Evolutionary conservation across 2,797 vertebrate species (phyloP).

Genomic region (Atherinosoma microstoma): DNA sequence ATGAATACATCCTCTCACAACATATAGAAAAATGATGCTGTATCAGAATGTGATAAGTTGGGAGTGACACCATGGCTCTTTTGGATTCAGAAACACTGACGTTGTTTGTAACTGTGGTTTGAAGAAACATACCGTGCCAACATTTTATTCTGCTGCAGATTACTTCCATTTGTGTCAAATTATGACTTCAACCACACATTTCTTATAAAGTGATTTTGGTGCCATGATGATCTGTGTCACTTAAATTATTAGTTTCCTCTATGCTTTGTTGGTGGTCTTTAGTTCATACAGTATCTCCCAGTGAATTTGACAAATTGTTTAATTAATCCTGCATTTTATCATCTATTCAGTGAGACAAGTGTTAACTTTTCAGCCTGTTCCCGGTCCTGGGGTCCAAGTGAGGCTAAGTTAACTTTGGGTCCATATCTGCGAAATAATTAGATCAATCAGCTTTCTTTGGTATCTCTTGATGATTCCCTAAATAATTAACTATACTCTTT

Average conservation of each 20-base stretch:
- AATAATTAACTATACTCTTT: constrained; percentile 14
- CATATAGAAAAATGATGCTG: neutral
- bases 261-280: too few relatives aligned
- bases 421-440: constrained; percentile 8
- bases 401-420: constrained; percentile 23
- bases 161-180: too few relatives aligned
- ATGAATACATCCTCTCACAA: neutral
- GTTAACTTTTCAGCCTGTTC: constrained; percentile 14
- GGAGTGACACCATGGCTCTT: neutral
- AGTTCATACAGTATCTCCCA: too few relatives aligned
- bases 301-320: neutral
- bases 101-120: neutral
- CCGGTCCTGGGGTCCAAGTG: neutral
- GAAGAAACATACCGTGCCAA: too few relatives aligned
- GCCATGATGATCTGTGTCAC: too few relatives aligned
- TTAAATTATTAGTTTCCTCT: too few relatives aligned
- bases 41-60: neutral
- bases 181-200: too few relatives aligned
- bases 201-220: too few relatives aligned
- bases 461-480: constrained; percentile 8
- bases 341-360: neutral
- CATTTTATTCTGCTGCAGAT: too few relatives aligned
- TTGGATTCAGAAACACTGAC: neutral
- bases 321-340: neutral
- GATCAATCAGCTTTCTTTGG: constrained; percentile 21